phyloP scores from a whole-genome alignment of 2,888 invertebrate species.

The Lycophotia porphyrea region DNA sequence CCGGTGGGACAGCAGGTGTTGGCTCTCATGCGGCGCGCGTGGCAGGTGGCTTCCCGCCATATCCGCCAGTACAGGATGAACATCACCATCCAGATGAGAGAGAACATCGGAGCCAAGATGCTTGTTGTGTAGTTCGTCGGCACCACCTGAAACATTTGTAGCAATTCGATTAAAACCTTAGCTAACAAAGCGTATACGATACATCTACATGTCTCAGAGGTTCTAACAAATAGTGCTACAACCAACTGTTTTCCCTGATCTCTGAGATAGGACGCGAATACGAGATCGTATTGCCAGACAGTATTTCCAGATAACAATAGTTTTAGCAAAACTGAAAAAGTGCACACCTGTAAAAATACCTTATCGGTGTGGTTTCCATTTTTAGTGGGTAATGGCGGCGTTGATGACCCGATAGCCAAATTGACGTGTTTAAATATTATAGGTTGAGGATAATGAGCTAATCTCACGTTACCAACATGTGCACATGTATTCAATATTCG shows the following conservation, averaged over 20 bases:
- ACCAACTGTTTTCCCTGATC: background rate
- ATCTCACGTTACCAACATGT: constrained; percentile 24
- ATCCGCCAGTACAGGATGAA: constrained; percentile 94
- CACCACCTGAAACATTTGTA: constrained; percentile 82
- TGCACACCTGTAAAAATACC: background rate
- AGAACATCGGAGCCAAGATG: constrained; percentile 93
- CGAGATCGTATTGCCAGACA: background rate
- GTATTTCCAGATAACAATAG: constrained; percentile 5
- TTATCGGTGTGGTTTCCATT: background rate
- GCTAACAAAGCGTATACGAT: background rate
- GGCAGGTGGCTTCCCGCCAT: constrained; percentile 94
- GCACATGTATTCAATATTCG: constrained; percentile 26
- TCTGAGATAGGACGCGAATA: background rate
- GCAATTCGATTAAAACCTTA: background rate
- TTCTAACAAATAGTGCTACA: background rate
- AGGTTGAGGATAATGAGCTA: constrained; percentile 11
- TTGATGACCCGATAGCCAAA: background rate
- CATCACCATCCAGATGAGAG: constrained; percentile 94
- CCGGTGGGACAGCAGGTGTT: constrained; percentile 90
- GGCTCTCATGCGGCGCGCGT: constrained; percentile 92
- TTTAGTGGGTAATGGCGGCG: background rate
- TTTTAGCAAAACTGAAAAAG: background rate
- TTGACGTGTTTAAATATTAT: constrained; percentile 9
- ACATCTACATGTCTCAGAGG: background rate
- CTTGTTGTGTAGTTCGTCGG: constrained; percentile 88